Evolutionary conservation across 2,888 invertebrate genomes (phyloP), one percentile per base, ranked within the genome.

Genomic region (Griposia aprilina): DNA sequence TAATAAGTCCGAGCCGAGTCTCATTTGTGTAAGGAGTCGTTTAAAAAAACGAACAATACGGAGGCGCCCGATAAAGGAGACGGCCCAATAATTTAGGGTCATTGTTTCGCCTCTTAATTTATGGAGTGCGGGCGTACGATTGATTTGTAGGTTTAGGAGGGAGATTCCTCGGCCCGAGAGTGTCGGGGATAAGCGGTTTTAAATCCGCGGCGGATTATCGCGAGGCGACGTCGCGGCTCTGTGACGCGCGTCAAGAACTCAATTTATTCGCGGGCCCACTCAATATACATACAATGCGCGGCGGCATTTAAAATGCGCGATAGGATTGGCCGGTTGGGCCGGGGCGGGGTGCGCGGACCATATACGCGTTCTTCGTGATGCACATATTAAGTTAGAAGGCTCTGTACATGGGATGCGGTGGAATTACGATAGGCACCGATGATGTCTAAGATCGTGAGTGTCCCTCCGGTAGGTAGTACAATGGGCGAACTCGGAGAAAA

Each of bases 71-170:
- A 96, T 95, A 96, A 95, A 95, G 91, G 92, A 94, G 95, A 94
- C 95, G 95, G 94, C 91, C 94, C 95, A 94, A 96, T 95, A 96
- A 96, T 96, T 96, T 96, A 96, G 95, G 96, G 96, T 96, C 96
- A 96, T 96, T 96, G 96, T 96, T 96, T 94, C 95, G 92, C 86
- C 89, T 88, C 93, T 95, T 96, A 96, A 97, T 97, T 96, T 96
- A 96, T 96, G 95, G 96, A 95, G 96, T 96, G 96, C 94, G 95
- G 94, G 93, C 89, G 93, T 90, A 90, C 95, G 96, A 96, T 96
- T 96, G 96, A 96, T 96, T 96, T 96, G 96, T 96, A 95, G 96
- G 95, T 94, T 94, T 92, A 92, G 86, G 92, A 90, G 92, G 94
- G 93, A 94, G 91, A 92, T 92, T 93, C 93, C 91, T 91, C 89